Conservation (phyloP, 2,113 vertebrate genomes). For the Apteryx owenii region DNA sequence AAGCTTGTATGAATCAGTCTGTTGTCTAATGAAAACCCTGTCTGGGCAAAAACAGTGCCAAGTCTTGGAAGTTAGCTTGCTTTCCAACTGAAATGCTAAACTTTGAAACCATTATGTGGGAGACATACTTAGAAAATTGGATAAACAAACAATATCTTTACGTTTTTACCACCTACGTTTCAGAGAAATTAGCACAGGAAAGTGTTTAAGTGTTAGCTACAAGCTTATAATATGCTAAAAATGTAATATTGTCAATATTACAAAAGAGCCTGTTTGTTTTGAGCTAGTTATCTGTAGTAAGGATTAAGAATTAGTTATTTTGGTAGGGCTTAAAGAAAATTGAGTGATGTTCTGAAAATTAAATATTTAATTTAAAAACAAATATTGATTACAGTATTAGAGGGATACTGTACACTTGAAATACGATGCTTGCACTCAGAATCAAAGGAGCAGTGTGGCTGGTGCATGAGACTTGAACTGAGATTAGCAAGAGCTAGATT, state of each 20-base stretch:
- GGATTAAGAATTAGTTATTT: constrained; percentile 27
- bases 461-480: not conserved
- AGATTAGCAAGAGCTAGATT: not conserved
- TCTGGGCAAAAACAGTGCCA: not conserved
- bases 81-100: not conserved
- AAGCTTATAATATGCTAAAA: constrained; percentile 30
- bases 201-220: not conserved
- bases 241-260: not conserved
- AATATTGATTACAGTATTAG: not conserved
- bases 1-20: not conserved
- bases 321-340: constrained; percentile 5
- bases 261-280: constrained; percentile 15
- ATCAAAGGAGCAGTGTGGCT: not conserved
- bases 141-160: constrained; percentile 1
- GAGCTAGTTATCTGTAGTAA: not conserved
- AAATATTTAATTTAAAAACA: constrained; percentile 32
- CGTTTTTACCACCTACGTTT: not conserved
- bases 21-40: not conserved
- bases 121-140: not conserved
- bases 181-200: not conserved
- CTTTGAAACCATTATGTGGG: not conserved
- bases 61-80: not conserved
- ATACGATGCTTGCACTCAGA: not conserved
- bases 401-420: not conserved
- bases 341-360: not conserved